Percentiles rank a stretch among this genome's conserved stretches.
phyloP scores from a whole-genome alignment of 2,888 invertebrate genomes.

The Allolobophora icterica region DNA sequence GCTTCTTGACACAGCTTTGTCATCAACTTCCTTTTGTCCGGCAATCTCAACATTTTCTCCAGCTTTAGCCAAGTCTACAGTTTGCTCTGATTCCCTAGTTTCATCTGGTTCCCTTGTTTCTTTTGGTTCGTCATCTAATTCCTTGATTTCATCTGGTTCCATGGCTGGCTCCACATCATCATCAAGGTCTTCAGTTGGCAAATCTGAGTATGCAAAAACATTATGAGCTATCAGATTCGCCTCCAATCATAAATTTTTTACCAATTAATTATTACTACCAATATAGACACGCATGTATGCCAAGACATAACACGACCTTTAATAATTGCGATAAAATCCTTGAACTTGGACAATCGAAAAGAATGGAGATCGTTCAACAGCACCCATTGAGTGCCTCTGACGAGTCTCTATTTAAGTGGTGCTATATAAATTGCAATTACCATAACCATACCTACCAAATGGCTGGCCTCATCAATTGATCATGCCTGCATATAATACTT shows the following conservation, averaged over 20 bases:
- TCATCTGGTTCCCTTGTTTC: background rate
- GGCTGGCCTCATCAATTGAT: too few species aligned
- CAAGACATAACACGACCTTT: too few species aligned
- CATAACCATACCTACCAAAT: too few species aligned
- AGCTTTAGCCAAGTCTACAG: background rate
- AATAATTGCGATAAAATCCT: too few species aligned
- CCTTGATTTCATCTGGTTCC: background rate
- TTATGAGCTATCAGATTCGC: background rate
- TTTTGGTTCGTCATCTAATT: background rate
- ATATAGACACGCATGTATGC: too few species aligned
- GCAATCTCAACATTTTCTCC: background rate
- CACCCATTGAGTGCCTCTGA: too few species aligned
- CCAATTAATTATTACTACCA: background rate
- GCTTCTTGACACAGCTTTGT: background rate
- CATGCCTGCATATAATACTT: too few species aligned
- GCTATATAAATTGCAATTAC: too few species aligned
- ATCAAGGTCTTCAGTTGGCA: background rate
- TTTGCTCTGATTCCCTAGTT: constrained; percentile 1
- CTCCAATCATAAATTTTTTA: background rate
- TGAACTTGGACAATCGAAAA: too few species aligned
- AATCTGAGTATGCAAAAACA: background rate
- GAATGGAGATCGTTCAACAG: too few species aligned
- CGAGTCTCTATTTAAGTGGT: too few species aligned
- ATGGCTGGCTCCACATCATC: background rate
- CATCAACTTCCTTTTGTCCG: background rate